Evolutionary conservation across 2,797 vertebrate genomes (phyloP).

Genomic region (Cephalopachus bancanus): DNA sequence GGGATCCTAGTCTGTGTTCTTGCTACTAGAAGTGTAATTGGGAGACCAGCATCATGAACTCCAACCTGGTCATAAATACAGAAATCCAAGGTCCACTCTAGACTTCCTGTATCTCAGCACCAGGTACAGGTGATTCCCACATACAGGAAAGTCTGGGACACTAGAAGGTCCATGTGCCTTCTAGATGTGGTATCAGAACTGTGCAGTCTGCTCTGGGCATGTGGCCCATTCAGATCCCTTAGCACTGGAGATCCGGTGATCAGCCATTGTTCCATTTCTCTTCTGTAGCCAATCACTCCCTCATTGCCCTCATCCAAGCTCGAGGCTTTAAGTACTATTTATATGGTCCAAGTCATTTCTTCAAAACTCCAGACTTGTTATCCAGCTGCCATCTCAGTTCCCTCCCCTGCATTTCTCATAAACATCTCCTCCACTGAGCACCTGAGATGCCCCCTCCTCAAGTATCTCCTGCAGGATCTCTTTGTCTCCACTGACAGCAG

Average conservation of each 20-base stretch:
- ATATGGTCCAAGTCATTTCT: background rate
- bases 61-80: background rate
- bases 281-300: background rate
- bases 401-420: background rate
- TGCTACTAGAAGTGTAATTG: background rate
- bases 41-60: background rate
- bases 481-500: background rate
- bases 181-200: rapidly evolving
- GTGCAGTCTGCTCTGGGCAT: background rate
- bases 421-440: too few relatives aligned
- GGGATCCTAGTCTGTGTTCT: background rate
- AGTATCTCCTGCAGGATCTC: background rate
- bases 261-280: background rate
- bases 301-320: background rate
- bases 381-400: background rate
- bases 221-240: background rate
- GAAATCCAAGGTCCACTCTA: rapidly evolving
- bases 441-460: background rate
- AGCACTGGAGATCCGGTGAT: background rate
- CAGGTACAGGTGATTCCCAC: rapidly evolving
- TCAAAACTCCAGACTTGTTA: background rate
- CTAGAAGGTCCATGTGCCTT: rapidly evolving
- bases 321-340: background rate
- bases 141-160: background rate
- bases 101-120: background rate